Percentiles rank a stretch among this genome's conserved stretches.
These are phyloP conservation scores for Lepus oiostolus DNA, from an alignment of 2,797 vertebrate species.

Conservation along the genomic window DNA sequence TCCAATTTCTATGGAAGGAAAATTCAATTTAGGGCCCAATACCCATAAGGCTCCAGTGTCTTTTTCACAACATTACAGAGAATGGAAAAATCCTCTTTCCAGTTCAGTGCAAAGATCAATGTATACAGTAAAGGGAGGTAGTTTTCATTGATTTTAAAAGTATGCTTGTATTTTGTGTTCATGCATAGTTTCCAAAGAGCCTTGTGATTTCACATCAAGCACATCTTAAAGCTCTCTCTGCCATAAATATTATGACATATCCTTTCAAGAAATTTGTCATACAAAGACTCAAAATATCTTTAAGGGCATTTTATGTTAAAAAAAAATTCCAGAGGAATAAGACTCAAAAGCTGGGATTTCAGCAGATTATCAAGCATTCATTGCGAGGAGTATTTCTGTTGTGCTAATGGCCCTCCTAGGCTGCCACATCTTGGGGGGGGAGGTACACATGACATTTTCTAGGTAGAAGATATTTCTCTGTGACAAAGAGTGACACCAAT, in stretches of 20 bases:
- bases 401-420: background rate
- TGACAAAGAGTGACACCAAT: background rate
- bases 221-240: background rate
- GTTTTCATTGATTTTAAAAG: background rate
- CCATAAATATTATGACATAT: background rate
- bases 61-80: conserved; percentile 40
- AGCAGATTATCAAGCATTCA: background rate
- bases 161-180: background rate
- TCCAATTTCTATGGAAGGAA: background rate
- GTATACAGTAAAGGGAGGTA: background rate
- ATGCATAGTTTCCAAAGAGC: background rate
- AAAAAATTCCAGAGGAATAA: conserved; percentile 45
- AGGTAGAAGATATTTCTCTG: background rate
- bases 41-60: background rate
- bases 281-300: conserved; percentile 25
- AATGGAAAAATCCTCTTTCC: background rate
- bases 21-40: background rate
- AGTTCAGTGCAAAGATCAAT: conserved; percentile 25
- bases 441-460: background rate
- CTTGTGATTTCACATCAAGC: background rate
- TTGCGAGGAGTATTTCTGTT: background rate
- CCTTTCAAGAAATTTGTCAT: background rate
- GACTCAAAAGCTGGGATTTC: conserved; percentile 1
- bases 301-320: background rate
- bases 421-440: background rate